phyloP scores from a whole-genome alignment of 2,113 vertebrate species.

The Capreolus pygargus region DNA sequence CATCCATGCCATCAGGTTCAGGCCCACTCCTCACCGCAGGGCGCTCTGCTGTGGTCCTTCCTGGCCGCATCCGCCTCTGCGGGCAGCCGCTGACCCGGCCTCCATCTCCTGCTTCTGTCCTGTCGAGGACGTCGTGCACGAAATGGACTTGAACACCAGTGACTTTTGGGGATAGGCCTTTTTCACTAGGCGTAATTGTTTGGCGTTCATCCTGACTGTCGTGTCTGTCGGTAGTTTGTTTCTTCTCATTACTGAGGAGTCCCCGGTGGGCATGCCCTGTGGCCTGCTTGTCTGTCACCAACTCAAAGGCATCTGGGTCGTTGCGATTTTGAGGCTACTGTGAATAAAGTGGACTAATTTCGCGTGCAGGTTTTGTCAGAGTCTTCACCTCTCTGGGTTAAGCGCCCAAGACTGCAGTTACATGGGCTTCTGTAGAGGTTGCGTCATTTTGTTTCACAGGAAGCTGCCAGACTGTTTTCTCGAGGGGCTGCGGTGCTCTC shows the following conservation, averaged over 20 bases:
- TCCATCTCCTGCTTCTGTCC: background rate
- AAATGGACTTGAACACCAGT: background rate
- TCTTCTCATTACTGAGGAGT: background rate
- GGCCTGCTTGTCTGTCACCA: background rate
- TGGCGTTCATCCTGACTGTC: background rate
- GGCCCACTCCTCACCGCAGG: background rate
- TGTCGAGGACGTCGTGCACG: background rate
- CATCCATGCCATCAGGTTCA: background rate
- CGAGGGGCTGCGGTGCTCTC: background rate
- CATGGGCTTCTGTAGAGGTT: background rate
- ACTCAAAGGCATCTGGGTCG: background rate
- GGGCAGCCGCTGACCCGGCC: background rate
- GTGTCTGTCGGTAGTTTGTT: rapidly evolving
- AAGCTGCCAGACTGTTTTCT: background rate
- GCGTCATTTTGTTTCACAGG: background rate
- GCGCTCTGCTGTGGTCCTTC: too few species aligned
- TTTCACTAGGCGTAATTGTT: background rate
- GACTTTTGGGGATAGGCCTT: background rate
- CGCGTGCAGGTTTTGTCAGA: background rate
- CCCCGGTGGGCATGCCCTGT: rapidly evolving
- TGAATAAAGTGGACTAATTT: background rate
- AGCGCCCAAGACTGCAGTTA: background rate
- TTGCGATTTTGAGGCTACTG: background rate
- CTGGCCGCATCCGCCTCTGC: rapidly evolving
- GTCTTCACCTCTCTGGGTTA: background rate